Conservation (phyloP, 2,797 vertebrate genomes). For the Sebastes ruberrimus region DNA sequence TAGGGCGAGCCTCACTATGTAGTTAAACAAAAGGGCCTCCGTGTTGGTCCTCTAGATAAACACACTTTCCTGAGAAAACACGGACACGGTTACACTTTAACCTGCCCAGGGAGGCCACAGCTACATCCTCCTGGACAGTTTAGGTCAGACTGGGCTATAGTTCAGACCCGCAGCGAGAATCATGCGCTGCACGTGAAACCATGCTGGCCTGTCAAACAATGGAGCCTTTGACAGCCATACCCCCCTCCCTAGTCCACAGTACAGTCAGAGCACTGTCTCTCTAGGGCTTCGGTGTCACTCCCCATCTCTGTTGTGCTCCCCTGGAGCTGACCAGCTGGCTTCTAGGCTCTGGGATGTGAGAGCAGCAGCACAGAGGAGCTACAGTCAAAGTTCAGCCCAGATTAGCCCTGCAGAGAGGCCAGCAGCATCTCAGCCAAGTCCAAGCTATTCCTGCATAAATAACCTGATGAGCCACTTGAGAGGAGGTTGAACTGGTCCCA, state of each 20-base stretch:
- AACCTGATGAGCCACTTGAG: slow-evolving; percentile 50
- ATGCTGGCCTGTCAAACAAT: slow-evolving; percentile 78
- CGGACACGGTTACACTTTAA: slow-evolving; percentile 84
- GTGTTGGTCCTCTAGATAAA: slow-evolving; percentile 83
- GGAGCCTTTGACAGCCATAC: slow-evolving; percentile 76
- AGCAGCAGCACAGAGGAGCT: slow-evolving; percentile 68
- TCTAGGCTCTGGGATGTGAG: slow-evolving; percentile 61
- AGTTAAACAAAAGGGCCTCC: slow-evolving; percentile 85
- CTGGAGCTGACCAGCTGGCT: slow-evolving; percentile 79
- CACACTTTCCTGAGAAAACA: slow-evolving; percentile 86
- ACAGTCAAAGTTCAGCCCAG: slow-evolving; percentile 70
- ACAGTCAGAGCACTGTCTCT: slow-evolving; percentile 82
- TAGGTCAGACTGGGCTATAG: slow-evolving; percentile 69
- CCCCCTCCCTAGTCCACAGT: slow-evolving; percentile 61
- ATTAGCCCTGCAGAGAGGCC: slow-evolving; percentile 53
- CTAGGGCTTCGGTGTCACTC: slow-evolving; percentile 78
- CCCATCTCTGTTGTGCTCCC: slow-evolving; percentile 76
- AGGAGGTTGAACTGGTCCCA: slow-evolving; percentile 25
- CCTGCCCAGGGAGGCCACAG: slow-evolving; percentile 70
- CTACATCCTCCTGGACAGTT: slow-evolving; percentile 71
- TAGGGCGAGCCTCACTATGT: slow-evolving; percentile 80
- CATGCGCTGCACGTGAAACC: slow-evolving; percentile 77
- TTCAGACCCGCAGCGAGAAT: slow-evolving; percentile 75
- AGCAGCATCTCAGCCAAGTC: slow-evolving; percentile 37
- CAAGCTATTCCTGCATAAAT: slow-evolving; percentile 53